Evolutionary conservation across 2,113 vertebrate genomes (phyloP).

Genomic region (Coregonus clupeaformis): DNA sequence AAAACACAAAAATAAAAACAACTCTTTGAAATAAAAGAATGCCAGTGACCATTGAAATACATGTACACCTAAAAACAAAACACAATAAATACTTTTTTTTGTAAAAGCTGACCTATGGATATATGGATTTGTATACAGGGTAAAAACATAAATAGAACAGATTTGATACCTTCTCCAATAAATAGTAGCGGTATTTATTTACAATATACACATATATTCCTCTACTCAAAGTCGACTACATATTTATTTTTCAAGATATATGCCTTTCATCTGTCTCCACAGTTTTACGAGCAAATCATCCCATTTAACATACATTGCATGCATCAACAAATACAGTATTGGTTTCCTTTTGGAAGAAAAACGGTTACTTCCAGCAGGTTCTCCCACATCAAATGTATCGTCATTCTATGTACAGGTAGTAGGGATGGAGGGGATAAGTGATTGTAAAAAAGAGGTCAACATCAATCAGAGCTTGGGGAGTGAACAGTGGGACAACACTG

Average conservation of each 20-base stretch:
- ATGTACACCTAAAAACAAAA: conserved; percentile 44
- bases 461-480: conserved; percentile 47
- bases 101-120: conserved; percentile 60
- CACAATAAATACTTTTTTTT: conserved; percentile 76
- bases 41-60: conserved; percentile 41
- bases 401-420: conserved; percentile 48
- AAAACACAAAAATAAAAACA: background rate
- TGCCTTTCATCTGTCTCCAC: conserved; percentile 31
- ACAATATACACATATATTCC: conserved; percentile 83
- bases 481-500: background rate
- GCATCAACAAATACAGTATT: conserved; percentile 36
- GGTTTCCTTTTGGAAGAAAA: conserved; percentile 42
- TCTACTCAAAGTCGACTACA: conserved; percentile 43
- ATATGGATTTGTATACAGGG: conserved; percentile 61
- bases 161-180: conserved; percentile 83
- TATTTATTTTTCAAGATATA: conserved; percentile 36
- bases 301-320: conserved; percentile 36
- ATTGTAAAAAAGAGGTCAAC: conserved; percentile 49
- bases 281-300: conserved; percentile 26
- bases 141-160: conserved; percentile 84
- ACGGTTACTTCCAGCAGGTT: conserved; percentile 34
- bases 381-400: conserved; percentile 37
- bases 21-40: conserved; percentile 24
- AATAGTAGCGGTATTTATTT: conserved; percentile 89
- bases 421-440: conserved; percentile 21